These are phyloP conservation scores for Pseudomyrmex cubaensis DNA, from an alignment of 1,140 invertebrate genomes.

Conservation along the genomic window DNA sequence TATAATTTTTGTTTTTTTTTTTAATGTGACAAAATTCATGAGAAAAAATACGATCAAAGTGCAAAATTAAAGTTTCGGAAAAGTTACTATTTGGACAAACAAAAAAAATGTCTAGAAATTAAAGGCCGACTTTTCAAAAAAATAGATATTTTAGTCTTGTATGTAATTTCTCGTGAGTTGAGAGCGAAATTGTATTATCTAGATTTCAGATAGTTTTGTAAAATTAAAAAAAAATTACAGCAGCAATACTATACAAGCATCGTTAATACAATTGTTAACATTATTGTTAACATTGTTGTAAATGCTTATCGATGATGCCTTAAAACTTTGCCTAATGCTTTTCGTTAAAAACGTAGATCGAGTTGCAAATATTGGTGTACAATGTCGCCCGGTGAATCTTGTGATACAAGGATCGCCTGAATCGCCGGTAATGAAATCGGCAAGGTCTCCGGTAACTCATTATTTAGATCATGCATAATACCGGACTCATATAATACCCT, in stretches of 20 bases:
- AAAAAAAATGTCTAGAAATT: no score
- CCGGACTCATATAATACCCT: constrained; percentile 62
- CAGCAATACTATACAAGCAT: no score
- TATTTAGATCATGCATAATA: constrained; percentile 60
- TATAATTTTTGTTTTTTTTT: background rate
- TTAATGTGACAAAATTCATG: background rate
- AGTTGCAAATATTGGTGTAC: background rate
- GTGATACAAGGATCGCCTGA: background rate
- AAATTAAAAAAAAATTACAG: no score
- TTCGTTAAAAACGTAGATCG: background rate
- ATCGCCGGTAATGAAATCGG: constrained; percentile 38
- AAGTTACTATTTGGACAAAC: no score
- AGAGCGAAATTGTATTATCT: no score
- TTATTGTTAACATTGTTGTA: background rate
- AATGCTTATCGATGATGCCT: background rate
- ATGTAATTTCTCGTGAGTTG: no score
- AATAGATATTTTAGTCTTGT: no score
- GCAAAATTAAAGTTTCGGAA: no score
- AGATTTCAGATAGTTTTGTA: no score
- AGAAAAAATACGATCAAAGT: constrained; percentile 3
- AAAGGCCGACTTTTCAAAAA: no score
- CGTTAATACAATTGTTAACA: background rate
- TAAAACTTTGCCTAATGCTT: background rate
- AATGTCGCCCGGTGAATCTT: background rate
- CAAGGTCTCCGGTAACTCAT: constrained; percentile 66